Conservation (phyloP, 2,888 invertebrate species). For the Tinea trinotella region DNA sequence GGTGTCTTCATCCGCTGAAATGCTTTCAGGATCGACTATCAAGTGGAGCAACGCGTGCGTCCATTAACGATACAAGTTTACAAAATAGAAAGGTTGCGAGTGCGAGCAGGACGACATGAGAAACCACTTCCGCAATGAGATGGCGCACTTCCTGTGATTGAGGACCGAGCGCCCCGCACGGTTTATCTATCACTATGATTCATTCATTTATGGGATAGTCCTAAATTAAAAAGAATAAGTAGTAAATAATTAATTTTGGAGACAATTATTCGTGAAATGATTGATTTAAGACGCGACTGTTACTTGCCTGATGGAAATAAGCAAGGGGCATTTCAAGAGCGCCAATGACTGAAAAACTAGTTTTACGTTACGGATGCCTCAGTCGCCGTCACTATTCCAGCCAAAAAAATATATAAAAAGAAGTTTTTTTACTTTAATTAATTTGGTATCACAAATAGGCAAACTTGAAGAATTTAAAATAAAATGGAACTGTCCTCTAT, state of each 20-base stretch:
- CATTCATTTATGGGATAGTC: not conserved
- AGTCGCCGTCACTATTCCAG: too few relatives aligned
- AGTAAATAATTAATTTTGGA: too few relatives aligned
- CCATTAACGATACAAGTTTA: conserved; percentile 54
- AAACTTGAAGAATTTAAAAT: too few relatives aligned
- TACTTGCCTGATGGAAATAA: not conserved
- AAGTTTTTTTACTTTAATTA: too few relatives aligned
- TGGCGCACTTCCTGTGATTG: conserved; percentile 74
- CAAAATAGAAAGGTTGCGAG: conserved; percentile 39
- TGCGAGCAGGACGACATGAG: conserved; percentile 53
- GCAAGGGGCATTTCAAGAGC: too few relatives aligned
- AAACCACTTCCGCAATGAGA: conserved; percentile 74
- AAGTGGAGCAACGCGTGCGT: conserved; percentile 39
- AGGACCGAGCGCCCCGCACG: conserved; percentile 38
- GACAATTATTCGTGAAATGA: too few relatives aligned
- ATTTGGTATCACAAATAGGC: too few relatives aligned
- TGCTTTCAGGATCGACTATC: conserved; percentile 48
- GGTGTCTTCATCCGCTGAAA: conserved; percentile 26
- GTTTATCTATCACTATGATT: not conserved
- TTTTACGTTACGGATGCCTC: too few relatives aligned
- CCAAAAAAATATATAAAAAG: too few relatives aligned
- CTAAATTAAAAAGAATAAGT: not conserved
- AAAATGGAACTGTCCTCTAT: too few relatives aligned
- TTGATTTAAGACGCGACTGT: too few relatives aligned
- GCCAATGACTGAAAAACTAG: too few relatives aligned